Conservation (phyloP, 2,797 vertebrate genomes). For the Saguinus oedipus region DNA sequence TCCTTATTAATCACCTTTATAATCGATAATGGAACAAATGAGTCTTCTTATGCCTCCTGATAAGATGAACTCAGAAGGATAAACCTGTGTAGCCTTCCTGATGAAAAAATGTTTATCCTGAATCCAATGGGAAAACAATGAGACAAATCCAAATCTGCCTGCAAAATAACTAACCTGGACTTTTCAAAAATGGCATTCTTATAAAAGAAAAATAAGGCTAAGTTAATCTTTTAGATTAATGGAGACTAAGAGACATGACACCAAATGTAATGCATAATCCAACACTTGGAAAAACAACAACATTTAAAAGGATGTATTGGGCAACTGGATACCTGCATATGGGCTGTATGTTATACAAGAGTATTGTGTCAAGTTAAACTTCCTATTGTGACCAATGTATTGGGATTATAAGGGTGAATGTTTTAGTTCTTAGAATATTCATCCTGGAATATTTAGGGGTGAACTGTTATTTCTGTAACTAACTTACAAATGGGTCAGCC, state of each 20-base stretch:
- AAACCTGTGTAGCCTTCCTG: background rate
- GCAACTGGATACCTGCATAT: background rate
- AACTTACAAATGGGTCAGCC: background rate
- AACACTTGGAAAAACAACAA: background rate
- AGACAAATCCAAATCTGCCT: conserved; percentile 1
- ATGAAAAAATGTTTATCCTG: background rate
- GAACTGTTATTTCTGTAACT: background rate
- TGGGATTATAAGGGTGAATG: background rate
- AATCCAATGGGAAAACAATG: background rate
- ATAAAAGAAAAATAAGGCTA: background rate
- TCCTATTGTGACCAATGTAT: background rate
- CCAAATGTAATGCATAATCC: background rate
- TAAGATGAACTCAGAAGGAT: background rate
- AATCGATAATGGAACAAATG: conserved; percentile 12
- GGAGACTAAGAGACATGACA: background rate
- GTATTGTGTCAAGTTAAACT: background rate
- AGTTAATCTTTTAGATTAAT: background rate
- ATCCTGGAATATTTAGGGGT: background rate
- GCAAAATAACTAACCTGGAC: background rate
- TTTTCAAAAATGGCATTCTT: background rate
- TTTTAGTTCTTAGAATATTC: background rate
- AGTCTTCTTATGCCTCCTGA: background rate
- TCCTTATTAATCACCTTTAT: conserved; percentile 15
- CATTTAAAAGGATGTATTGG: background rate
- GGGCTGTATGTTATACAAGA: background rate